Base-by-base conservation (phyloP, 2,113 vertebrate species). In the Cebidichthys violaceus region DNA sequence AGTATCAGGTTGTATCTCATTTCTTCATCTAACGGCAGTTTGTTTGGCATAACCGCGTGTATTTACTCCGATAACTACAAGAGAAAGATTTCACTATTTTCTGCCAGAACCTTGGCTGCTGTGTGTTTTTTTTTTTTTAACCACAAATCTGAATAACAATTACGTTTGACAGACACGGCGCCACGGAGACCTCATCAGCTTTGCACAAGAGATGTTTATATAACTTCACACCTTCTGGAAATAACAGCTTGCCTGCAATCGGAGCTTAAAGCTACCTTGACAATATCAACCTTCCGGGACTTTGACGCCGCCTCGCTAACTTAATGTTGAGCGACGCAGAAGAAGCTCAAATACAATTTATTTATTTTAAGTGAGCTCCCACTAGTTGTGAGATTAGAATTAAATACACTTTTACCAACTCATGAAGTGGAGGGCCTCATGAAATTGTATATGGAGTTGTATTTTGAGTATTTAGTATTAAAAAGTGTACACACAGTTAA, bases 191-290 rank as follows among this genome's bases (percentile, higher is more conserved):
- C 75, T 86, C 85, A 86, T 89, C 75, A 77, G 75, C 59, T 79
- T 76, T 66, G 57, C 82, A 57, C 70, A 54, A 57, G 74, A 82
- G 75, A 77, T 82, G 78, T 83, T 83, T 82, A 45, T 80, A 57
- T 52, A 78, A 73, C 70, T 73, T 87, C 77, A 86, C 62, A 69
- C 77, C 74, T 77, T 82, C 77, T 70, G 73, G 81, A 82, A 86
- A 87, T 60, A 84, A 84, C 82, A 87, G 83, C 79, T 71, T 74
- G 79, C 55, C 24, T 78, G 70, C 77, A 79, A 83, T 86, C 86
- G 73, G 78, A 72, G 59, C 83, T 74, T 83, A 81, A 84, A 84
- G 77, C 80, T 68, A 76, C 72, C 72, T 79, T 85, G 68, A 88
- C 87, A 82, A 68, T 86, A 64, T 79, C 74, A 79, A 74, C 82